These are phyloP conservation scores for Lagodon rhomboides DNA, from an alignment of 2,797 vertebrate genomes.

Conservation along the genomic window DNA sequence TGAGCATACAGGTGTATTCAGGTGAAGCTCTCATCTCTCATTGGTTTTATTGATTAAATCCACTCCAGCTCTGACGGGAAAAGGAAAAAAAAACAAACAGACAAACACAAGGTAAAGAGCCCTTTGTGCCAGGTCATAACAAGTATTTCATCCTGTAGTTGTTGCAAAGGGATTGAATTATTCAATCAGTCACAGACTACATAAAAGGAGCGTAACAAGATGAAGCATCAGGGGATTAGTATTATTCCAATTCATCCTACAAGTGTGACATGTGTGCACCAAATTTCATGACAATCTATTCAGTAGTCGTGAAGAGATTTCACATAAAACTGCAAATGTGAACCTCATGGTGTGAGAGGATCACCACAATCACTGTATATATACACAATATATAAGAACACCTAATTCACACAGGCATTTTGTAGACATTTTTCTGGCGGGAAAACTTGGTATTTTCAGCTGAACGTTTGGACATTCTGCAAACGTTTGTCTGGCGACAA, in stretches of 20 bases:
- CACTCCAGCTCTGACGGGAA: slow-evolving; percentile 16
- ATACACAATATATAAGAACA: too few species aligned
- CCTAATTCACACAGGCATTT: too few species aligned
- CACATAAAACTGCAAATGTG: not conserved
- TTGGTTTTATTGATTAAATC: slow-evolving; percentile 28
- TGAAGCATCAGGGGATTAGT: not conserved
- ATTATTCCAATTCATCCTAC: not conserved
- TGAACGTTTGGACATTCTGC: too few species aligned
- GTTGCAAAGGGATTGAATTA: not conserved
- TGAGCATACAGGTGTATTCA: slow-evolving; percentile 13
- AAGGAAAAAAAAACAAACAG: not conserved
- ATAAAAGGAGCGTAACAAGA: not conserved
- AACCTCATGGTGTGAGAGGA: not conserved
- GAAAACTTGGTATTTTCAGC: too few species aligned
- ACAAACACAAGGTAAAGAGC: not conserved
- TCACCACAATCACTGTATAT: too few species aligned
- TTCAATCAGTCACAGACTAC: not conserved
- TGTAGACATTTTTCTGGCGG: too few species aligned
- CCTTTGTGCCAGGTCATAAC: not conserved
- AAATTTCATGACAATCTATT: not conserved
- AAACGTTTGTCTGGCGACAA: too few species aligned
- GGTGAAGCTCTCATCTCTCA: slow-evolving; percentile 39
- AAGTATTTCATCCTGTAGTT: not conserved
- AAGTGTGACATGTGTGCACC: not conserved
- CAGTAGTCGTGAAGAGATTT: not conserved